Percentiles rank a stretch among this genome's conserved stretches.
phyloP scores from a whole-genome alignment of 2,888 invertebrate species.

The Cetonia aurata region DNA sequence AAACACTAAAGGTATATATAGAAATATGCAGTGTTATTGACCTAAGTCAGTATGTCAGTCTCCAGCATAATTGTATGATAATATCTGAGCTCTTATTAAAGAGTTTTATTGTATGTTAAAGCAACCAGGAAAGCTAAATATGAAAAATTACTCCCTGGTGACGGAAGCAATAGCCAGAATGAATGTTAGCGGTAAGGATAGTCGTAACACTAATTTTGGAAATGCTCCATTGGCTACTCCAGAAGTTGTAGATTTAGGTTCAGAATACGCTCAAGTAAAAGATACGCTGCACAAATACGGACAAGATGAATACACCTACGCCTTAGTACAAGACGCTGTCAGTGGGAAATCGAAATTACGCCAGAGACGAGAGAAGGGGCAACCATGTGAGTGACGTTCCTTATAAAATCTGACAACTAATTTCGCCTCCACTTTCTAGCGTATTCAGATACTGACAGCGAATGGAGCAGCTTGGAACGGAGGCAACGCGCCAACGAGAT shows the following conservation, averaged over 20 bases:
- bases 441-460: conserved; percentile 92
- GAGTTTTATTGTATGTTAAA: conserved; percentile 57
- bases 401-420: neutral
- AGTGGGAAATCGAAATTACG: conserved; percentile 72
- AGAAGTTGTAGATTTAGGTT: conserved; percentile 81
- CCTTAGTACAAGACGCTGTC: conserved; percentile 76
- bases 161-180: conserved; percentile 84
- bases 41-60: no score
- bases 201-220: conserved; percentile 69
- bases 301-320: conserved; percentile 75
- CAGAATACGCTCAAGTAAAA: conserved; percentile 80
- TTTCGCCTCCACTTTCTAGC: conserved; percentile 66
- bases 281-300: conserved; percentile 70
- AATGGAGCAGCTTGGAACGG: conserved; percentile 78
- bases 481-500: conserved; percentile 74
- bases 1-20: conserved; percentile 72
- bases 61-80: no score
- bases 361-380: conserved; percentile 75
- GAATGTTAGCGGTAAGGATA: conserved; percentile 73
- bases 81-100: no score
- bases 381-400: conserved; percentile 69
- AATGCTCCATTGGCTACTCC: conserved; percentile 83
- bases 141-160: conserved; percentile 90
- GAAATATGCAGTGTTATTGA: neutral
- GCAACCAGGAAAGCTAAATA: conserved; percentile 91